These are phyloP conservation scores for Ypsolopha scabrella DNA, from an alignment of 2,888 invertebrate species.

Conservation along the genomic window DNA sequence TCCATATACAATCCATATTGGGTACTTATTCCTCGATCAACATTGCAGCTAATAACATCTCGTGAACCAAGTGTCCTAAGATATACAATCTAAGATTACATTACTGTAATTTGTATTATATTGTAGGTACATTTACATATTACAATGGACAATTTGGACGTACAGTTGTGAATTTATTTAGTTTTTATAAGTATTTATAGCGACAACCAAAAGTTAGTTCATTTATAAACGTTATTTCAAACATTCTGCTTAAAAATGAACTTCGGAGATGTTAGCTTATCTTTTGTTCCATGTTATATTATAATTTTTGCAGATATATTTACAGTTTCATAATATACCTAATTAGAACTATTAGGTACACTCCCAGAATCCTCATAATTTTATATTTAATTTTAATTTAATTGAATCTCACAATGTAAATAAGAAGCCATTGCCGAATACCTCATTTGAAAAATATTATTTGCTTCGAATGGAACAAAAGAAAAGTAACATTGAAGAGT, in stretches of 20 bases:
- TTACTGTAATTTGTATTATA: conserved; percentile 63
- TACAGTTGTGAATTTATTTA: conserved; percentile 55
- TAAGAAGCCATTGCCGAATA: neutral
- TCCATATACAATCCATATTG: conserved; percentile 36
- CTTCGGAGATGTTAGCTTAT: neutral
- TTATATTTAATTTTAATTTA: neutral
- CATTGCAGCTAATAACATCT: conserved; percentile 11
- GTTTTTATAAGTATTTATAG: neutral
- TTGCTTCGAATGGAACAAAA: conserved; percentile 46
- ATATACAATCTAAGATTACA: conserved; percentile 62
- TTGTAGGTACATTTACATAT: conserved; percentile 62
- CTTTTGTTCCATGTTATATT: conserved; percentile 3
- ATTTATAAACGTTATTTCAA: neutral
- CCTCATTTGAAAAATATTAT: neutral
- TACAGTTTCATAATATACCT: neutral
- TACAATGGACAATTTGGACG: conserved; percentile 70
- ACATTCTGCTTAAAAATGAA: neutral
- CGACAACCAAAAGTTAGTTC: neutral
- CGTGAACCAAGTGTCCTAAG: conserved; percentile 47
- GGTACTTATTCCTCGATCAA: neutral
- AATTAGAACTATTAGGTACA: neutral
- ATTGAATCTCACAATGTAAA: neutral
- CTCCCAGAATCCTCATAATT: neutral
- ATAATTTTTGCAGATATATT: neutral
- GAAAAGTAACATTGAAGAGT: conserved; percentile 37